A percentile compares a stretch with the other conserved stretches of the same genome.
Evolutionary conservation across 92 coral and sea anemone species (phyloP).

Genomic region (Muricea muricata): DNA sequence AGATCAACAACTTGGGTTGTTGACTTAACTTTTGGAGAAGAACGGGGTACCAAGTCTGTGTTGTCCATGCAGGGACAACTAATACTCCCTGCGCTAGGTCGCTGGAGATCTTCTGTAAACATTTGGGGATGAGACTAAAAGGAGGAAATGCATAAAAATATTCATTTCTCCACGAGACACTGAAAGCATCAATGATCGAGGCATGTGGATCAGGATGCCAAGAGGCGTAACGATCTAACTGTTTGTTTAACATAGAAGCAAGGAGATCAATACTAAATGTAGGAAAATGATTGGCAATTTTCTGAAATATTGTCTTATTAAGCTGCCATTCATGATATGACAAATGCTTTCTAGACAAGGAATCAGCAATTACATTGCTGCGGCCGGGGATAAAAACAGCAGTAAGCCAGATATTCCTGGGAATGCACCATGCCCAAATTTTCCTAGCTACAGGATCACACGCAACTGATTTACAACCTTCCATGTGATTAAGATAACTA

Average conservation of each 20-base stretch:
- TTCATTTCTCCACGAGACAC: slow-evolving; percentile 37
- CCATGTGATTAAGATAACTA: slow-evolving; percentile 63
- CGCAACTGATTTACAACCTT: slow-evolving; percentile 32
- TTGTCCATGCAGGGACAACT: slow-evolving; percentile 53
- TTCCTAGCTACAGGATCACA: slow-evolving; percentile 44
- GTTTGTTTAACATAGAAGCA: slow-evolving; percentile 44
- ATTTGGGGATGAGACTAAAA: slow-evolving; percentile 43
- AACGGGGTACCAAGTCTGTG: slow-evolving; percentile 62
- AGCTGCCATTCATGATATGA: no score
- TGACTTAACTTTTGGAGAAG: slow-evolving; percentile 33
- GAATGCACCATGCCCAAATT: slow-evolving; percentile 32
- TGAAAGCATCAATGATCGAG: slow-evolving; percentile 42
- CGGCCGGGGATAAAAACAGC: not conserved
- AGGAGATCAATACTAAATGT: slow-evolving; percentile 41
- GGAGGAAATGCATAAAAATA: no score
- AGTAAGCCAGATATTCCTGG: not conserved
- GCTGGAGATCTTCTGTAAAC: slow-evolving; percentile 41
- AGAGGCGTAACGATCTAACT: slow-evolving; percentile 42
- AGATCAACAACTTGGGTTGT: slow-evolving; percentile 47
- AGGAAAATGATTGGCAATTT: no score
- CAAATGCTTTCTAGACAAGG: no score
- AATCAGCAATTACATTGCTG: not conserved
- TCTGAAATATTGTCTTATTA: no score
- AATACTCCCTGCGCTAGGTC: slow-evolving; percentile 40
- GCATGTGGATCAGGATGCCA: slow-evolving; percentile 59